These are phyloP conservation scores for Phyllostomus hastatus DNA, from an alignment of 2,113 vertebrate species.

Conservation along the genomic window DNA sequence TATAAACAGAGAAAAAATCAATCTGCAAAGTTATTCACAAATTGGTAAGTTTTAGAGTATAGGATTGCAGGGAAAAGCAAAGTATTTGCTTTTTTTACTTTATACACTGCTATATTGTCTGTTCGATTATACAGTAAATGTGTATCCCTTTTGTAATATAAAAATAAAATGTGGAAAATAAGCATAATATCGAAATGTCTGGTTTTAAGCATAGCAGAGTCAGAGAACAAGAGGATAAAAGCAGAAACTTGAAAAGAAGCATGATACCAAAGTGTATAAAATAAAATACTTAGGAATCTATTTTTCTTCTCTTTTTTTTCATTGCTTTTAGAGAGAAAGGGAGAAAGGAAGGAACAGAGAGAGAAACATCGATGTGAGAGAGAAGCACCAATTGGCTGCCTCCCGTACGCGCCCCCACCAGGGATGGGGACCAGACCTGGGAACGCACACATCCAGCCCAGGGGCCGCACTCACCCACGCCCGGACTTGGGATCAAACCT, in stretches of 20 bases:
- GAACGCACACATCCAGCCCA: too few species aligned
- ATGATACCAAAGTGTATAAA: not conserved
- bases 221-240: not conserved
- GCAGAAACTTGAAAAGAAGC: not conserved
- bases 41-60: not conserved
- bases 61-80: not conserved
- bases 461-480: too few species aligned
- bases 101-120: not conserved
- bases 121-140: not conserved
- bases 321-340: too few species aligned
- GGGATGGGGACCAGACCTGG: too few species aligned
- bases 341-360: too few species aligned
- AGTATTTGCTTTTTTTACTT: not conserved
- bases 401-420: too few species aligned
- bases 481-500: too few species aligned
- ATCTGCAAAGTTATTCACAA: not conserved
- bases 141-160: not conserved
- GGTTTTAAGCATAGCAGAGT: not conserved
- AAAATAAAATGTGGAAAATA: slow-evolving; percentile 22
- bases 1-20: not conserved
- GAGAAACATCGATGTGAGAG: too few species aligned
- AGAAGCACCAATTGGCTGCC: too few species aligned
- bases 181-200: not conserved
- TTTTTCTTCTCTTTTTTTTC: not conserved
- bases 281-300: not conserved